A percentile compares a stretch with the other conserved stretches of the same genome.
Evolutionary conservation across 2,888 invertebrate genomes (phyloP).

Genomic region (Ornithoptera priamus): DNA sequence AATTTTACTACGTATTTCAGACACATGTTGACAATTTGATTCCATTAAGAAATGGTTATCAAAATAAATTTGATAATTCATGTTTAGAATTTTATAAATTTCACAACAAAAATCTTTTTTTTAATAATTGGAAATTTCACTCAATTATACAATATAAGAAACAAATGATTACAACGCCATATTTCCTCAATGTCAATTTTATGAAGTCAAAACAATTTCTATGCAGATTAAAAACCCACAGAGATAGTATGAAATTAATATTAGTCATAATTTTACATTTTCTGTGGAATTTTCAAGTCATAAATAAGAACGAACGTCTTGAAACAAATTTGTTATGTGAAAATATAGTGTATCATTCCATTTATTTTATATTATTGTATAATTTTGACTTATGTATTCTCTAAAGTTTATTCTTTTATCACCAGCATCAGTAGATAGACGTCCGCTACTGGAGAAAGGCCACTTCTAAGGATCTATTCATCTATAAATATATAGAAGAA

Average conservation of each 20-base stretch:
- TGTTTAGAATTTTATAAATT: slow-evolving; percentile 32
- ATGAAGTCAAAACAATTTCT: slow-evolving; percentile 3
- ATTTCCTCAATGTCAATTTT: neutral
- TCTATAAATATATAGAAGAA: too few species aligned
- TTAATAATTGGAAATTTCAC: neutral
- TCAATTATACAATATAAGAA: neutral
- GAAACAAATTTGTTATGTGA: too few species aligned
- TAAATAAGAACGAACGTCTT: too few species aligned
- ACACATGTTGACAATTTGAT: slow-evolving; percentile 40
- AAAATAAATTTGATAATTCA: slow-evolving; percentile 57
- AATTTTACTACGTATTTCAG: slow-evolving; percentile 53
- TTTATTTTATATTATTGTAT: too few species aligned
- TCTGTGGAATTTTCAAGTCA: too few species aligned
- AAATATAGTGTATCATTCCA: too few species aligned
- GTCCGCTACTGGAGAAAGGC: too few species aligned
- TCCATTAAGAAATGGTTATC: slow-evolving; percentile 49
- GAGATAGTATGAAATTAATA: neutral
- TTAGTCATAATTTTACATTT: too few species aligned
- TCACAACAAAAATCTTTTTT: neutral
- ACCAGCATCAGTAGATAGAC: too few species aligned
- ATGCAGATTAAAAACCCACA: neutral
- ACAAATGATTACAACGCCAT: slow-evolving; percentile 21
- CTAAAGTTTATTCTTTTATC: too few species aligned
- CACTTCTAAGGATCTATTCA: too few species aligned
- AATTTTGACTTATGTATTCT: too few species aligned